phyloP scores from a whole-genome alignment of 1,140 invertebrate species.

The Platyscapa corneri region DNA sequence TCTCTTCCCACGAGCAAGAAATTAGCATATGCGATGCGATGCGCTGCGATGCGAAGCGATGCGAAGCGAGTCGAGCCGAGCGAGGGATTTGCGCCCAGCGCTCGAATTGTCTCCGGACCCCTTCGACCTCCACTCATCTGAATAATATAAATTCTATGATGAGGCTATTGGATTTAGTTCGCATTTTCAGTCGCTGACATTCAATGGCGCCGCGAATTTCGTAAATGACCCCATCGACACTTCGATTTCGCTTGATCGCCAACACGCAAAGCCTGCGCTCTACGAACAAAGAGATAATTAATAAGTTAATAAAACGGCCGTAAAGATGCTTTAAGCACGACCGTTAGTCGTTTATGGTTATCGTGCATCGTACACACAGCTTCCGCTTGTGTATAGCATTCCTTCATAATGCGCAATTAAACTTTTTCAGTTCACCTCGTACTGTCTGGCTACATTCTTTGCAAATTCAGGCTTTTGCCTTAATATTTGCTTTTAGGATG shows the following conservation, averaged over 20 bases:
- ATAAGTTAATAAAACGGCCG: conserved; percentile 42
- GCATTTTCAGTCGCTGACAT: not conserved
- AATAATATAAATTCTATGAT: conserved; percentile 33
- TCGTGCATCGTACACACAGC: not conserved
- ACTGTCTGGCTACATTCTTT: not conserved
- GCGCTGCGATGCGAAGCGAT: too few relatives aligned
- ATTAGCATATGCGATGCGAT: conserved; percentile 30
- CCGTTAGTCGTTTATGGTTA: conserved; percentile 34
- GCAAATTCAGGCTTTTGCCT: not conserved
- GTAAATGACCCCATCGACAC: not conserved
- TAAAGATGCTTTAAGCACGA: conserved; percentile 13
- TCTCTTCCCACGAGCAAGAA: not conserved
- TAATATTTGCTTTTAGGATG: conserved; percentile 12
- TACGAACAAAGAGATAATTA: conserved; percentile 28
- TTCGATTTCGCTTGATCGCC: not conserved
- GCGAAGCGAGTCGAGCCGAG: too few relatives aligned
- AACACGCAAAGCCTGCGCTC: not conserved
- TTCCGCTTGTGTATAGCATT: not conserved
- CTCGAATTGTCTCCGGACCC: not conserved
- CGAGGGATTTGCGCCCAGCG: not conserved
- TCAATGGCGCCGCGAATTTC: not conserved
- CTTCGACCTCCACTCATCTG: not conserved
- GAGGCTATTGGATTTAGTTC: not conserved
- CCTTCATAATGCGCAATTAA: not conserved
- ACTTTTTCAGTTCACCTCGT: not conserved